A percentile compares a stretch with the other conserved stretches of the same genome.
These are phyloP conservation scores for Tachysurus vachellii DNA, from an alignment of 2,113 vertebrate species.

Conservation along the genomic window DNA sequence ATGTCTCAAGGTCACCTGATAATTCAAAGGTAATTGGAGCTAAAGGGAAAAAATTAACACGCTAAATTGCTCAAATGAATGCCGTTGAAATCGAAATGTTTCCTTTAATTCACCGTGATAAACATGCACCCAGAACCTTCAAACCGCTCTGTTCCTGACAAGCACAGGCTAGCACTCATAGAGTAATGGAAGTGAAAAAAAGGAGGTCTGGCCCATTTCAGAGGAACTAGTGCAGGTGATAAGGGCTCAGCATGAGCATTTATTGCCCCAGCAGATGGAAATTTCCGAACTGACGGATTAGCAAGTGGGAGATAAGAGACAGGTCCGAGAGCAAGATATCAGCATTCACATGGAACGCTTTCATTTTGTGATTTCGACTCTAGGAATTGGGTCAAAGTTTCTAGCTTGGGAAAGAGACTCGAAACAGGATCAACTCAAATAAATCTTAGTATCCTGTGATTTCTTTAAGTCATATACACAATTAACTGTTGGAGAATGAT, in stretches of 20 bases:
- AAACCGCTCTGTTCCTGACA: slow-evolving; percentile 28
- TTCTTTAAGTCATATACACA: not conserved
- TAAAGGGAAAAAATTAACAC: slow-evolving; percentile 39
- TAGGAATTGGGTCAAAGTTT: slow-evolving; percentile 36
- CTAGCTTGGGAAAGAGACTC: not conserved
- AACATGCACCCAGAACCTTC: not conserved
- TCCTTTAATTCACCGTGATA: slow-evolving; percentile 26
- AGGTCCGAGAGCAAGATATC: slow-evolving; percentile 37
- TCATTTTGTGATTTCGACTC: slow-evolving; percentile 4
- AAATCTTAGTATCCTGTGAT: too few relatives aligned
- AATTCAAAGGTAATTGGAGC: slow-evolving; percentile 47
- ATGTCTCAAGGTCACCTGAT: slow-evolving; percentile 43
- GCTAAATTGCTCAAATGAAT: slow-evolving; percentile 48
- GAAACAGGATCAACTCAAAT: not conserved
- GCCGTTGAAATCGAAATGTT: slow-evolving; percentile 48
- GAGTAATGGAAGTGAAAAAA: slow-evolving; percentile 25
- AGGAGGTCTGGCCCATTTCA: slow-evolving; percentile 1
- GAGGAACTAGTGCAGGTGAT: slow-evolving; percentile 20
- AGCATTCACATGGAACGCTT: slow-evolving; percentile 17
- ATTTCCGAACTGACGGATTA: slow-evolving; percentile 30
- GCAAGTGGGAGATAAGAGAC: slow-evolving; percentile 16
- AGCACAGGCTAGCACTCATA: slow-evolving; percentile 14
- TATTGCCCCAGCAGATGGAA: slow-evolving; percentile 27
- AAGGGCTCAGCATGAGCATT: slow-evolving; percentile 22
- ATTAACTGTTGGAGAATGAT: not conserved